phyloP scores from a whole-genome alignment of 1,140 invertebrate species.

The Temnothorax longispinosus region DNA sequence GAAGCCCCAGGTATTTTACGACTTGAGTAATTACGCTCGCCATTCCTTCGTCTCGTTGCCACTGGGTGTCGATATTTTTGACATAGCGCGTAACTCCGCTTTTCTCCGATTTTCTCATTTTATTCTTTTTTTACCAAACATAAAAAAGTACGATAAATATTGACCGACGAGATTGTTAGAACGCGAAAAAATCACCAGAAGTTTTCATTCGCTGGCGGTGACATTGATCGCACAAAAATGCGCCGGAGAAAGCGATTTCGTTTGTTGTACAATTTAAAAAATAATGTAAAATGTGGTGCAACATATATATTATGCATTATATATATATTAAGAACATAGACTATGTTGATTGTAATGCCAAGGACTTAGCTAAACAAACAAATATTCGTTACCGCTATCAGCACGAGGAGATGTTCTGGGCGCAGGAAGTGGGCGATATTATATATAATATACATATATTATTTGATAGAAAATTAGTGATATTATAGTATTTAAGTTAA shows the following conservation, averaged over 20 bases:
- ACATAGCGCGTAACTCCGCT: constrained; percentile 28
- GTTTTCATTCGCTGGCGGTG: not conserved
- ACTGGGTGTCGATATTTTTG: constrained; percentile 39
- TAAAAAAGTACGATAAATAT: constrained; percentile 5
- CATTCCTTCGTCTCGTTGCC: constrained; percentile 36
- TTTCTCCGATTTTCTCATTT: constrained; percentile 2
- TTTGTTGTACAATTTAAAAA: not conserved
- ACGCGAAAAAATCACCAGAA: constrained; percentile 72
- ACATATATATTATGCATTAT: not conserved
- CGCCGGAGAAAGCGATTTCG: not conserved
- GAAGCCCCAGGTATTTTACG: constrained; percentile 75
- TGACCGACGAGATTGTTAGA: constrained; percentile 26
- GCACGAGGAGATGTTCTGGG: too few relatives aligned
- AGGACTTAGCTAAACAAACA: too few relatives aligned
- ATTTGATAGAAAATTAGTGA: too few relatives aligned
- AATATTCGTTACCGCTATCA: too few relatives aligned
- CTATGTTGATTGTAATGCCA: too few relatives aligned
- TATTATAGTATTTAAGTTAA: too few relatives aligned
- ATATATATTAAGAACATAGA: too few relatives aligned
- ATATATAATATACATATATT: too few relatives aligned
- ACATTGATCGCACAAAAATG: constrained; percentile 21
- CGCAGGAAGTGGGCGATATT: too few relatives aligned
- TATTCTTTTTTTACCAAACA: not conserved
- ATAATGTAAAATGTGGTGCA: not conserved
- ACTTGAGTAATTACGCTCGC: constrained; percentile 66